Evolutionary conservation across 2,888 invertebrate species (phyloP).

Genomic region (Agonum fuliginosum): DNA sequence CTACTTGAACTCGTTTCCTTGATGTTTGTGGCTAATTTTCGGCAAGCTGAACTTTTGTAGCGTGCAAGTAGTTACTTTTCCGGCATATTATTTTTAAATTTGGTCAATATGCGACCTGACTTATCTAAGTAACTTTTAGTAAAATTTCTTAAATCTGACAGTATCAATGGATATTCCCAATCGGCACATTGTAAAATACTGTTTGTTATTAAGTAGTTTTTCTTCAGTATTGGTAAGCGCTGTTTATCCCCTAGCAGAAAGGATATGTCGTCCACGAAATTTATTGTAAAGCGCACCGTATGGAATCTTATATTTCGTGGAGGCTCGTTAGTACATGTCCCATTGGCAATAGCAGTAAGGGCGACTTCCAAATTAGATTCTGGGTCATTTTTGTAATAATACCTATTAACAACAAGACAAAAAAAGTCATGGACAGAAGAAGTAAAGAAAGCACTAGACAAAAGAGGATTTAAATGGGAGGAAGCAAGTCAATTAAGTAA

Average conservation of each 20-base stretch:
- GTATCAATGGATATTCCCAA: background rate
- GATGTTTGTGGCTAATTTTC: too few species aligned
- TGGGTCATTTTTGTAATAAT: background rate
- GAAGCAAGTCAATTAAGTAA: too few species aligned
- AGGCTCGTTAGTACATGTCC: too few species aligned
- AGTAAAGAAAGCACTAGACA: too few species aligned
- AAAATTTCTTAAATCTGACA: constrained; percentile 15
- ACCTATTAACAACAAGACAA: too few species aligned
- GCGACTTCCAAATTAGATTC: background rate
- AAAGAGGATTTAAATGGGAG: too few species aligned
- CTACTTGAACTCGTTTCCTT: too few species aligned
- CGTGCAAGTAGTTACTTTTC: too few species aligned
- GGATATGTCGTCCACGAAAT: constrained; percentile 12
- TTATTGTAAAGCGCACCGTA: constrained; percentile 3
- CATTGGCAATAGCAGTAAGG: background rate
- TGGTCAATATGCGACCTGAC: background rate
- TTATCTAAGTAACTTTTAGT: constrained; percentile 14
- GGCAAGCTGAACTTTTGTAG: too few species aligned
- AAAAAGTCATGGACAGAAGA: too few species aligned
- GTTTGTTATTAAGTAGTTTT: background rate
- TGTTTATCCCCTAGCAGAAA: background rate
- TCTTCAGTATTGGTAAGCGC: background rate
- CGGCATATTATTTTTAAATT: background rate
- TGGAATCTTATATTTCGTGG: constrained; percentile 5
- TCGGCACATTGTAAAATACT: constrained; percentile 9